Evolutionary conservation across 2,888 invertebrate genomes (phyloP).

Genomic region (Eilema sororculum): DNA sequence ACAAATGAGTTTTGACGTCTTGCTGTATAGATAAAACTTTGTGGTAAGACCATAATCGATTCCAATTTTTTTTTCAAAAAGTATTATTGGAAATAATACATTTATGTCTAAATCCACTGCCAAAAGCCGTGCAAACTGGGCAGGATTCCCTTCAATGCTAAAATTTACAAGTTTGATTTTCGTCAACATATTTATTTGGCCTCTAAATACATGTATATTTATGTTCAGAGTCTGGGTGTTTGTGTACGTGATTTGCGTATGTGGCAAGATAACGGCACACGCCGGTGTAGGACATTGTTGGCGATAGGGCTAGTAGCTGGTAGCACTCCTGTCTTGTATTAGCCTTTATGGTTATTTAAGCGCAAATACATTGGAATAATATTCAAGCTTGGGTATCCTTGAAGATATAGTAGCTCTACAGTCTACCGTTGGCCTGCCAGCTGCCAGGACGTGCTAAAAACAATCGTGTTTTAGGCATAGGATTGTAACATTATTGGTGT

Average conservation of each 20-base stretch:
- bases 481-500: no score
- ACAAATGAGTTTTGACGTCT: no score
- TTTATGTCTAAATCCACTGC: not conserved
- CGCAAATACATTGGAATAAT: not conserved
- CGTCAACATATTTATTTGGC: not conserved
- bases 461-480: no score
- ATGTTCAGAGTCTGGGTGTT: constrained; percentile 5
- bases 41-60: no score
- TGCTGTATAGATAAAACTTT: no score
- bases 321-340: not conserved
- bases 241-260: constrained; percentile 20
- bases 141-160: not conserved
- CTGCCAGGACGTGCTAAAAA: no score
- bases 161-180: constrained; percentile 2
- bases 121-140: not conserved
- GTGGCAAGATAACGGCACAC: constrained; percentile 11
- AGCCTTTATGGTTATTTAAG: not conserved
- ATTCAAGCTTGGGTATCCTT: not conserved
- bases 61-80: no score
- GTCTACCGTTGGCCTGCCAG: no score
- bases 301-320: not conserved
- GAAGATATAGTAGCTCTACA: no score
- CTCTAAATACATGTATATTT: constrained; percentile 9
- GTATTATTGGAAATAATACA: no score
- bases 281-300: constrained; percentile 9